Base-by-base conservation (phyloP, 2,888 invertebrate genomes). In the Dasysyrphus tricinctus region DNA sequence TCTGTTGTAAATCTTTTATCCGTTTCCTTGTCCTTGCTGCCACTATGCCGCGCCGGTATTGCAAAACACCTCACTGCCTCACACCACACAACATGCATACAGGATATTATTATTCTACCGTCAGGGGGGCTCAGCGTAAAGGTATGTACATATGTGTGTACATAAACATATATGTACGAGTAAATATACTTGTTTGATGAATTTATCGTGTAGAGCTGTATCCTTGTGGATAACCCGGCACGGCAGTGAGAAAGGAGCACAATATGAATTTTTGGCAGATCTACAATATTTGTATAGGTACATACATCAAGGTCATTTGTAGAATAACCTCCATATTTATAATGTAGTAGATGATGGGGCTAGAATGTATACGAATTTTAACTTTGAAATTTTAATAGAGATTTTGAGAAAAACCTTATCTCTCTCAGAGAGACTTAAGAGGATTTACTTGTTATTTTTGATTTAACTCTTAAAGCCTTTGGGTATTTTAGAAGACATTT, bases 1-100 rank as follows among this genome's bases (percentile, higher is more conserved):
- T 77, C 73, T 77, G 80, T 77, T 77, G 85, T 81, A 78, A 85
- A 81, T 85, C 85, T 85, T 81, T 85, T 85, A 85, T 85, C 72
- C 65, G 44, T 42, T 65, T 65, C 56, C 65, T 56, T 65, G 56
- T 54, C 74, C 63, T 75, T 24, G 42, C 12, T n/a, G 39, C 34
- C 37, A 16, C 2, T 14, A 7, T 1, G 9, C 9, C 47, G 47
- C n/a, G n/a, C n/a, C n/a, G n/a, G n/a, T 19, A 19, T 11, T 12
- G 69, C 44, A 44, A 42, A 56, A 56, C 29, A 32, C 24, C 24
- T 24, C 24, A 24, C 29, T 14, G 57, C 51, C 54, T n/a, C n/a
- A n/a, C n/a, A n/a, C n/a, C 39, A 63, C 39, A 51, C 37, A 32
- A 74, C 74, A 74, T 75, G 54, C 74, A 75, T 75, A 63, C 74